Evolutionary conservation across 2,888 invertebrate species (phyloP), one percentile per base, ranked within the genome.

Genomic region (Agrochola lota): DNA sequence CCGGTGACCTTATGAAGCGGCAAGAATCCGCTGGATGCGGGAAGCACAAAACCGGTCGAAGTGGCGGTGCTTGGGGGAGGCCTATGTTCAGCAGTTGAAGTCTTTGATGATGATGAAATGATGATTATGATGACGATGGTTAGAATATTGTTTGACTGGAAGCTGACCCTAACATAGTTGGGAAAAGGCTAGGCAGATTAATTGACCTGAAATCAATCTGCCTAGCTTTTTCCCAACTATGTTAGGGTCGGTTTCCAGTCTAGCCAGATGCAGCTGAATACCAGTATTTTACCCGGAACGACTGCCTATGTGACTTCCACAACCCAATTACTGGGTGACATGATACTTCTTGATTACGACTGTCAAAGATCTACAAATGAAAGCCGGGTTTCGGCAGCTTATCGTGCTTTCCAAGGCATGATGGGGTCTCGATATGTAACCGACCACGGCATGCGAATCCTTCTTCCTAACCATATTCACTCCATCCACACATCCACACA

Each of bases 401-500:
- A 55, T 23, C 23, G 55, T 55, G 23, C 11, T 55, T 55, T 55
- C 23, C 55, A 11, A 55, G n/a, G n/a, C n/a, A 11, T 9, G 20
- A 1, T 7, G 11, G 4, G 23, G 55, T n/a, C 23, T 55, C 23
- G 11, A 55, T 11, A 11, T n/a, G 23, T 11, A 9, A 8, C 52
- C 8, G 2, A 55, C 52, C 3, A 23, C 9, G 23, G 23, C 9
- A 55, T 23, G 23, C 8, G 52, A 52, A 52, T 2, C 40, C 40
- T 43, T 43, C 12, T 30, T 49, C 17, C 1, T n/a, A 76, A 62
- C 35, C 11, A 76, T 59, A 67, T 63, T 70, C 55, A 64, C 15
- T 57, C 43, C 40, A 52, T 46, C 30, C 83, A 68, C n/a, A 73
- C 46, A 74, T 66, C 15, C 70, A 63, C 64, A 74, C 78, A 79